A percentile compares a stretch with the other conserved stretches of the same genome.
Evolutionary conservation across 92 coral and sea anemone species (phyloP).

Genomic region (Heteractis magnifica): DNA sequence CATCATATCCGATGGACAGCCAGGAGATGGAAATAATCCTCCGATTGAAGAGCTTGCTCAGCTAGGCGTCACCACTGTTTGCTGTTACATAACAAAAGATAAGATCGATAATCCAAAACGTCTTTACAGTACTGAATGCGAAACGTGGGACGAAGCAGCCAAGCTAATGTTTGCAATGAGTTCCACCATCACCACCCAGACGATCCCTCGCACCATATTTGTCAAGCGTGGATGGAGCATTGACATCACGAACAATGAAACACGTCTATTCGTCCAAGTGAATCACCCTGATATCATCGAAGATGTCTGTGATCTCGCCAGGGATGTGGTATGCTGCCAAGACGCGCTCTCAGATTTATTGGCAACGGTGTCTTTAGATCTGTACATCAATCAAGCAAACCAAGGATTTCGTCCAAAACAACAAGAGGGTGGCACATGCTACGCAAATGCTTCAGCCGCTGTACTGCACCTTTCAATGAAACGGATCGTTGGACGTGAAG

Average conservation of each 20-base stretch:
- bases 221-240: constrained; percentile 48
- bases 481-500: constrained; percentile 53
- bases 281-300: constrained; percentile 49
- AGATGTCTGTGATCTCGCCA: constrained; percentile 47
- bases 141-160: constrained; percentile 36
- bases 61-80: constrained; percentile 38
- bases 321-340: constrained; percentile 35
- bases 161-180: constrained; percentile 50
- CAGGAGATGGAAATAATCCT: constrained; percentile 33
- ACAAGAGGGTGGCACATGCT: constrained; percentile 42
- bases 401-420: constrained; percentile 12
- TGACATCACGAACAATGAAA: constrained; percentile 48
- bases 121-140: constrained; percentile 15
- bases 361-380: constrained; percentile 44
- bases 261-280: constrained; percentile 48
- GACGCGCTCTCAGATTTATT: constrained; percentile 49
- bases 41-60: neutral
- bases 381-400: constrained; percentile 53
- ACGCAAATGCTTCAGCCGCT: constrained; percentile 69
- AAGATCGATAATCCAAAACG: constrained; percentile 17
- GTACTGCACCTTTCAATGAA: constrained; percentile 63
- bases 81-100: constrained; percentile 45
- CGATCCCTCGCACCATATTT: constrained; percentile 52
- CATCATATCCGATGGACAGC: constrained; percentile 56
- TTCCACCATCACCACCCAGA: constrained; percentile 40